Evolutionary conservation across 2,888 invertebrate species (phyloP), one percentile per base, ranked within the genome.

Genomic region (Eremobia ochroleuca): DNA sequence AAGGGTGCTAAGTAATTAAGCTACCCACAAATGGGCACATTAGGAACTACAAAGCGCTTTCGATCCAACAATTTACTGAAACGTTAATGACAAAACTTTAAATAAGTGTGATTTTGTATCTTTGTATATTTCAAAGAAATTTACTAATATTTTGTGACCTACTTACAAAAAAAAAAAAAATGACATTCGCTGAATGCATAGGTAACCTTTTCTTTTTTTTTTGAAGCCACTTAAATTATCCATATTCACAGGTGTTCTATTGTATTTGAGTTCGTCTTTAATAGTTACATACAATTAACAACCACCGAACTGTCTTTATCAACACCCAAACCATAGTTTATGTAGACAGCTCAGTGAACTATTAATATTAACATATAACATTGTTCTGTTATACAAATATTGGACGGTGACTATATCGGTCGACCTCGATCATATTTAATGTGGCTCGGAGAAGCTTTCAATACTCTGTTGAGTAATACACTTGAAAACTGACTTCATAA

Each of bases 1-100:
- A 76, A 76, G 76, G 73, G 55, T 59, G n/a, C 62, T 67, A 76
- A 76, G 82, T 76, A 73, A 83, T 83, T 76, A 83, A 81, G 59
- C 49, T n/a, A n/a, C 74, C 66, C 64, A 43, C 76, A 66, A 76
- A 83, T 61, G 67, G 73, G 58, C 52, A 66, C 73, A 76, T 81
- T 71, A 80, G 84, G 40, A 70, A 64, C 62, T 55, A 61, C 59
- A 64, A 72, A 68, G 61, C 58, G 67, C 58, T 64, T 79, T 67
- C 43, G 75, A 81, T 61, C 75, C 55, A 40, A 74, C 61, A 55
- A 71, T 66, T 62, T 55, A 58, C 55, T 59, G 55, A 37, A 73
- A 71, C 58, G 55, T 46, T 83, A 69, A 73, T 40, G 68, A 58
- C 34, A 15, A 66, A 77, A 71, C 66, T 81, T 81, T 58, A 58